Evolutionary conservation across 2,797 vertebrate species (phyloP).

Genomic region (Neosilurus hyrtlii): DNA sequence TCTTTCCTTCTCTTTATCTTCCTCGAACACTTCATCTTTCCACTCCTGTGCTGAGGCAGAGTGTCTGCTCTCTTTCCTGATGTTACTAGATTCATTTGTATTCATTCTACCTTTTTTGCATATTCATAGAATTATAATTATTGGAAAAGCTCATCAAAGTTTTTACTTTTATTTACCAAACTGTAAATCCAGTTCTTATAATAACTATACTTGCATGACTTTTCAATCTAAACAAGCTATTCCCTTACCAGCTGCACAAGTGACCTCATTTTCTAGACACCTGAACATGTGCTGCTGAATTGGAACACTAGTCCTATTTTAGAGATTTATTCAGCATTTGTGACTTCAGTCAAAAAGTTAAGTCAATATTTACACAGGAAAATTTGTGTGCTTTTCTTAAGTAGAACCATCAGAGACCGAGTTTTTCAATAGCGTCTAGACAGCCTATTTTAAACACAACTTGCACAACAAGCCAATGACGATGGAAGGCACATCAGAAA

Average conservation of each 20-base stretch:
- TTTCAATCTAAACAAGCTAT: background rate
- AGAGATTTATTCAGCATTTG: background rate
- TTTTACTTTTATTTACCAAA: constrained; percentile 6
- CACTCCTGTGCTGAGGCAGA: constrained; percentile 34
- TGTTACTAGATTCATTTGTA: constrained; percentile 26
- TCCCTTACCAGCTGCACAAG: constrained; percentile 14
- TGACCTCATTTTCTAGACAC: constrained; percentile 18
- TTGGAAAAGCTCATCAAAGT: background rate
- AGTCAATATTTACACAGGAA: background rate
- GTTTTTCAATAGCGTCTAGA: constrained; percentile 1
- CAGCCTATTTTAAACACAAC: background rate
- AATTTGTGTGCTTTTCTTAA: background rate
- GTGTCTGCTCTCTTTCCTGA: constrained; percentile 31
- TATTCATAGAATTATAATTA: background rate
- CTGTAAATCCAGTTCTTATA: background rate
- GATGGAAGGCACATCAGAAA: too few relatives aligned
- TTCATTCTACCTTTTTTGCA: background rate
- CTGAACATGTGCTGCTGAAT: constrained; percentile 22
- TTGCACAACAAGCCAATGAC: background rate
- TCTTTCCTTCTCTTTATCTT: constrained; percentile 48
- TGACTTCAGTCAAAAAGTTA: background rate
- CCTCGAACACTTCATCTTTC: constrained; percentile 53
- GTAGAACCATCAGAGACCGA: background rate
- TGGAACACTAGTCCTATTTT: constrained; percentile 23
- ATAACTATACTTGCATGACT: background rate